Evolutionary conservation across 2,888 invertebrate species (phyloP), one percentile per base, ranked within the genome.

Genomic region (Aporophyla lueneburgensis): DNA sequence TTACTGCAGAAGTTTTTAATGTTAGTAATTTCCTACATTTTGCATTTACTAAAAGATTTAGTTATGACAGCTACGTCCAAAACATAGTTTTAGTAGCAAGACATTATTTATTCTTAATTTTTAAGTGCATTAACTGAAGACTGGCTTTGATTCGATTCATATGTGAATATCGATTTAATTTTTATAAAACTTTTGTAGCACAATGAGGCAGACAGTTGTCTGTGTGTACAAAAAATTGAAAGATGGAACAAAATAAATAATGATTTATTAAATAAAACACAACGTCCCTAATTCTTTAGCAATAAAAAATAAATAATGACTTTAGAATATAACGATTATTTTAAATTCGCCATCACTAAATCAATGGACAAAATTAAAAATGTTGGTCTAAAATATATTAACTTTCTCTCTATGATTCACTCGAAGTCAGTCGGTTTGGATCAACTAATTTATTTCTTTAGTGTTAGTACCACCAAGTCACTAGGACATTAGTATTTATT

Each of bases 41-140:
- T 87, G 88, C 88, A 88, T 88, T 87, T 89, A 87, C 77, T 85
- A 85, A 73, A 77, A 81, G 67, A 67, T 74, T 76, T 70, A 81
- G 70, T 81, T 71, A 80, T 88, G 91, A 90, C 91, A 93, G 93
- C 93, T 90, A 91, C 87, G 88, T 91, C 93, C 93, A 93, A 93
- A 93, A 92, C 83, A 81, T 92, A 91, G 89, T 79, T 81, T 86
- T 90, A 89, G 85, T 89, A 88, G 83, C 86, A 73, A 85, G 80
- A 81, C 69, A 71, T 83, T 87, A 83, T 87, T 86, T 87, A 85
- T 84, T 84, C 67, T 82, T 78, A 85, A 46, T 59, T 72, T 72
- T 75, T 76, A 76, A 70, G 63, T 63, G 68, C 67, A 61, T 58
- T 82, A 43, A 51, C 33, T 61, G 21, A 12, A 63, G 86, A 80